phyloP scores from a whole-genome alignment of 2,113 vertebrate species.

The Tetrax tetrax region DNA sequence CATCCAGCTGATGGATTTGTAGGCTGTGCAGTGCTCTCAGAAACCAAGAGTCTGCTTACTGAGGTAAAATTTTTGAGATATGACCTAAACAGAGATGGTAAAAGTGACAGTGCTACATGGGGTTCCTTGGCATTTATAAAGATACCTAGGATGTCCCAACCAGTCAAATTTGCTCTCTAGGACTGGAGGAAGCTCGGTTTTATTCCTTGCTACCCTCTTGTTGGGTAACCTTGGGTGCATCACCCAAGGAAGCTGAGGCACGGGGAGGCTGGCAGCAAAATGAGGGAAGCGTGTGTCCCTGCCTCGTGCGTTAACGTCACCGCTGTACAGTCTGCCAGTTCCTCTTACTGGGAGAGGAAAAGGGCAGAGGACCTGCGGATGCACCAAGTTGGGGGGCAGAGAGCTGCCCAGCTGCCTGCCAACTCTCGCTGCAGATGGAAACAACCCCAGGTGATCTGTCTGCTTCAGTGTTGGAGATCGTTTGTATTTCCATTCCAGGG shows the following conservation, averaged over 20 bases:
- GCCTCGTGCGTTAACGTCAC: background rate
- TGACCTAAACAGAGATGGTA: background rate
- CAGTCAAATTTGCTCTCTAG: background rate
- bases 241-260: background rate
- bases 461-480: background rate
- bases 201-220: background rate
- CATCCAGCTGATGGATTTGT: background rate
- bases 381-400: slow-evolving; percentile 19
- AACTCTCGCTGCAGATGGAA: background rate
- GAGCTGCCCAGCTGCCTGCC: slow-evolving; percentile 60
- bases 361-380: slow-evolving; percentile 33
- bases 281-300: fast-evolving
- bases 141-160: background rate
- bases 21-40: background rate
- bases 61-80: background rate
- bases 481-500: slow-evolving; percentile 20
- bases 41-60: background rate
- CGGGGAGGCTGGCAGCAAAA: fast-evolving
- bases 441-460: slow-evolving; percentile 14
- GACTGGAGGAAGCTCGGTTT: fast-evolving
- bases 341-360: background rate
- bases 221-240: too few relatives aligned
- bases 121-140: background rate
- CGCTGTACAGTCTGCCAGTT: background rate
- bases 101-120: background rate